Evolutionary conservation across 2,888 invertebrate genomes (phyloP).

Genomic region (Metalampra italica): DNA sequence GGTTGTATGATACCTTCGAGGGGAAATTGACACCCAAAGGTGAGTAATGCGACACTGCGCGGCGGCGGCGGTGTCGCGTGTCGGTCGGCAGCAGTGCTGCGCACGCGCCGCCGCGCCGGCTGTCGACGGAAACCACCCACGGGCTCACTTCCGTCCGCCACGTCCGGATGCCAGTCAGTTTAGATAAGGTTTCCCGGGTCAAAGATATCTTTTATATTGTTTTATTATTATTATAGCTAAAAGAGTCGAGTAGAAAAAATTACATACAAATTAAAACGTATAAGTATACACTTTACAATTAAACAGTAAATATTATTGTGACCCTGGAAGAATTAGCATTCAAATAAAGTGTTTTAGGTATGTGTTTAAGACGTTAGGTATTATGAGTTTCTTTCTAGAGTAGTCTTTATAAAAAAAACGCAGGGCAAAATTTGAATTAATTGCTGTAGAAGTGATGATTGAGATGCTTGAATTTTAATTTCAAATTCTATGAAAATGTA

Average conservation of each 20-base stretch:
- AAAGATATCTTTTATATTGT: neutral
- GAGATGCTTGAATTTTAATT: too few relatives aligned
- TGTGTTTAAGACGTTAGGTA: too few relatives aligned
- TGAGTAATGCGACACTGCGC: constrained; percentile 39
- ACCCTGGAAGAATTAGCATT: too few relatives aligned
- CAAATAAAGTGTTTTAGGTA: too few relatives aligned
- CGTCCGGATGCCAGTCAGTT: constrained; percentile 39
- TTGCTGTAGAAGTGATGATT: too few relatives aligned
- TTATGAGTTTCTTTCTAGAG: too few relatives aligned
- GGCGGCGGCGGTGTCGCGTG: constrained; percentile 27
- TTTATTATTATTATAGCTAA: neutral
- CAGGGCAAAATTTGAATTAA: too few relatives aligned
- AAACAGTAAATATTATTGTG: too few relatives aligned
- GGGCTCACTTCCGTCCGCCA: constrained; percentile 43
- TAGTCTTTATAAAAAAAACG: too few relatives aligned
- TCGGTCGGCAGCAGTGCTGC: constrained; percentile 48
- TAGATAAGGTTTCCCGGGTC: constrained; percentile 63
- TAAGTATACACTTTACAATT: neutral
- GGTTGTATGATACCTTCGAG: constrained; percentile 1
- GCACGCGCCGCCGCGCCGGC: constrained; percentile 43
- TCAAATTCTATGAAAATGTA: too few relatives aligned
- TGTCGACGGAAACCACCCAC: constrained; percentile 55
- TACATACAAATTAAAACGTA: too few relatives aligned
- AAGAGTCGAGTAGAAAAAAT: too few relatives aligned
- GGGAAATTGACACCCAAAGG: constrained; percentile 6